These are phyloP conservation scores for Ptychobarbus kaznakovi DNA, from an alignment of 2,797 vertebrate genomes.

Conservation along the genomic window DNA sequence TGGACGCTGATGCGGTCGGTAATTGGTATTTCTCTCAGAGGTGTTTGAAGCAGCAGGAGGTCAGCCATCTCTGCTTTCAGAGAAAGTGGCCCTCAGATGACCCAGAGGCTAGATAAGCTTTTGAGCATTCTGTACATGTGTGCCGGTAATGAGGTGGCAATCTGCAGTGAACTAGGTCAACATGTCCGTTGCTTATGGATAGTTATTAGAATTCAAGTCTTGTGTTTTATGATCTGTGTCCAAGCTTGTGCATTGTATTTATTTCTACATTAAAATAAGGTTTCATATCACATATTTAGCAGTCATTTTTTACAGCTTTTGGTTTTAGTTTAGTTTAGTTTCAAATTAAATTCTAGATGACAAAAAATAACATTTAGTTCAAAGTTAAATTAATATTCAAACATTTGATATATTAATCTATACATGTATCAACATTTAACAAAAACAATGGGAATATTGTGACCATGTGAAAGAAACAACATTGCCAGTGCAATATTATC, in stretches of 20 bases:
- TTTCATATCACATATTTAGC: neutral
- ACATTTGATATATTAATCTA: neutral
- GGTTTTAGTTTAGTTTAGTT: neutral
- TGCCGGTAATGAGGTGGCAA: constrained; percentile 13
- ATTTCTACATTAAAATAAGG: neutral
- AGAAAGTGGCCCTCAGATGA: neutral
- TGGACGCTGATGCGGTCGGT: neutral
- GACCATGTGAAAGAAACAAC: neutral
- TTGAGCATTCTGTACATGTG: constrained; percentile 24
- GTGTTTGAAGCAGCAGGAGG: constrained; percentile 31
- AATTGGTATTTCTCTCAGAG: constrained; percentile 37
- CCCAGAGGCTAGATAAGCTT: constrained; percentile 19
- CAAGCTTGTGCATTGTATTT: neutral
- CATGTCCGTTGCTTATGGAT: constrained; percentile 8
- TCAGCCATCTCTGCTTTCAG: constrained; percentile 18
- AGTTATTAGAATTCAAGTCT: neutral
- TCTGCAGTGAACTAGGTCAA: constrained; percentile 9
- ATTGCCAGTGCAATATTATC: neutral
- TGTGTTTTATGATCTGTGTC: neutral
- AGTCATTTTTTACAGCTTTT: neutral
- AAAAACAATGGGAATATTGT: neutral
- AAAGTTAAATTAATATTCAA: neutral
- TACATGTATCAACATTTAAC: neutral
- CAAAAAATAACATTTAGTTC: neutral
- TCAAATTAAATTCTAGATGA: neutral